Conservation (phyloP, 2,888 invertebrate species). For the Xylota segnis region DNA sequence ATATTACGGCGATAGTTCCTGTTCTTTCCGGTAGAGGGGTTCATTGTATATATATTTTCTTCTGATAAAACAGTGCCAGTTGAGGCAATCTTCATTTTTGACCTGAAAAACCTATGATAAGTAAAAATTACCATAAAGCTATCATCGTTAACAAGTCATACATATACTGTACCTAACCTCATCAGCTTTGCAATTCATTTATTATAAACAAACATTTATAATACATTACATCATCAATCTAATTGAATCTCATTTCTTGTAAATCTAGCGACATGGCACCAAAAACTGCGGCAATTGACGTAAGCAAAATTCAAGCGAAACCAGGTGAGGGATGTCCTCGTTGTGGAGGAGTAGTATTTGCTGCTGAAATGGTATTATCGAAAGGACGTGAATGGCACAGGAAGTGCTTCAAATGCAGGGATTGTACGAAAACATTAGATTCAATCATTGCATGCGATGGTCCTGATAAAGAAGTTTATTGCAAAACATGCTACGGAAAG, state of each 20-base stretch:
- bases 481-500: constrained; percentile 98
- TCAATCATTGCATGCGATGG: constrained; percentile 98
- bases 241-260: background rate
- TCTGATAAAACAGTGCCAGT: too few relatives aligned
- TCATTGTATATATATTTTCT: too few relatives aligned
- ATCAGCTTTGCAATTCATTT: too few relatives aligned
- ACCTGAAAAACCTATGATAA: too few relatives aligned
- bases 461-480: constrained; percentile 96
- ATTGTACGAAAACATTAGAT: constrained; percentile 97
- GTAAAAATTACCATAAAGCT: too few relatives aligned
- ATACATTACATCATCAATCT: background rate
- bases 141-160: too few relatives aligned
- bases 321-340: constrained; percentile 95
- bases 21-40: too few relatives aligned
- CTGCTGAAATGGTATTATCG: constrained; percentile 96
- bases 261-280: constrained; percentile 89
- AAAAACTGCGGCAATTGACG: constrained; percentile 91
- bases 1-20: too few relatives aligned
- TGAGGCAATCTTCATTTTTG: too few relatives aligned
- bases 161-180: too few relatives aligned
- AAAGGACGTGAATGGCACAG: constrained; percentile 96
- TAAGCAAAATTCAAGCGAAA: constrained; percentile 91
- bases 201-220: too few relatives aligned
- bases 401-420: constrained; percentile 96
- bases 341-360: constrained; percentile 95